These are phyloP conservation scores for Amphipoea oculea DNA, from an alignment of 2,888 invertebrate species.

Conservation along the genomic window DNA sequence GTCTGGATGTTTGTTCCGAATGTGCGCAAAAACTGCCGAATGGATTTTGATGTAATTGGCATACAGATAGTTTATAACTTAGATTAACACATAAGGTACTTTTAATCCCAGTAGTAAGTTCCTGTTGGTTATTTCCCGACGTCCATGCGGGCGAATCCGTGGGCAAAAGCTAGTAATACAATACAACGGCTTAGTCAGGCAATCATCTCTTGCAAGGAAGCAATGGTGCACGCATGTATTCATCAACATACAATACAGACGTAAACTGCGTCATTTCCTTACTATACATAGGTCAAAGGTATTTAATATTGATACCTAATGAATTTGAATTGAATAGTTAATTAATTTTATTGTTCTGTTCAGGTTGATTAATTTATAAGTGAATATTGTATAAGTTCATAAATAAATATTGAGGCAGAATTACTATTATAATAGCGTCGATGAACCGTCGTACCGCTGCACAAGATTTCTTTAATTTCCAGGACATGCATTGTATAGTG, in stretches of 20 bases:
- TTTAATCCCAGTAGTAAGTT: no score
- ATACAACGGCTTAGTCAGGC: constrained; percentile 1
- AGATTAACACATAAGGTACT: no score
- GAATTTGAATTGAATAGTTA: neutral
- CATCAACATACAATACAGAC: neutral
- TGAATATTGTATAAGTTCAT: neutral
- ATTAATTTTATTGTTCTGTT: constrained; percentile 6
- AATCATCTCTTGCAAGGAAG: neutral
- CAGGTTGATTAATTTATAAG: neutral
- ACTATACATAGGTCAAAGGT: no score
- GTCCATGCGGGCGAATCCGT: no score
- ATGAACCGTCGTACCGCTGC: neutral
- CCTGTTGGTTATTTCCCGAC: no score
- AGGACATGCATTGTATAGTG: no score
- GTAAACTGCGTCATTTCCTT: constrained; percentile 14
- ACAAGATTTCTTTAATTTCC: neutral
- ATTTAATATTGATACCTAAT: neutral
- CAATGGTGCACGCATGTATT: constrained; percentile 13
- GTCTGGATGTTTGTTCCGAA: no score
- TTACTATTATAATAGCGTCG: no score
- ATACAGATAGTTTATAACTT: no score
- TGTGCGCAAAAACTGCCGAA: no score
- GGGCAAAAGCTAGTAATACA: neutral
- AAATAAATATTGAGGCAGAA: neutral
- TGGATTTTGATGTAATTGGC: no score